Percentiles rank a stretch among this genome's conserved stretches.
Evolutionary conservation across 2,797 vertebrate genomes (phyloP).

Genomic region (Setipinna tenuifilis): DNA sequence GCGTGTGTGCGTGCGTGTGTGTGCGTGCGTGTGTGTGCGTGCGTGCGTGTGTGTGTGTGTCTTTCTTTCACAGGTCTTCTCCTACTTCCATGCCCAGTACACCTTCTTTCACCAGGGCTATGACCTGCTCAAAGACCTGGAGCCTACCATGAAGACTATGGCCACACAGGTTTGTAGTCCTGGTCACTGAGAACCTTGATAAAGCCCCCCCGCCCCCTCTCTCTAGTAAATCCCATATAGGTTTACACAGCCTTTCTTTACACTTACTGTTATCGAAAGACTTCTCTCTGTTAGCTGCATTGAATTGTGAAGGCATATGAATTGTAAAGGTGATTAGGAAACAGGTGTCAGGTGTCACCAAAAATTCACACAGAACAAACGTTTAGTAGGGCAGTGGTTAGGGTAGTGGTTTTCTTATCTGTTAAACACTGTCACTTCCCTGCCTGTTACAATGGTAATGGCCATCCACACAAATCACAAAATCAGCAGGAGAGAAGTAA

Average conservation of each 20-base stretch:
- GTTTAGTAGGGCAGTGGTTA: neutral
- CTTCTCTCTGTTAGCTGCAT: neutral
- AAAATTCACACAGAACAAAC: neutral
- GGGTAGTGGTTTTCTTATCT: too few species aligned
- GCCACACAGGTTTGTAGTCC: slow-evolving; percentile 63
- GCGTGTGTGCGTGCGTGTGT: neutral
- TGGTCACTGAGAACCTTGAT: neutral
- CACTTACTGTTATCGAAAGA: neutral
- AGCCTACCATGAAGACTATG: slow-evolving; percentile 77
- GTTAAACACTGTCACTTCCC: too few species aligned
- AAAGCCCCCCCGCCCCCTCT: too few species aligned
- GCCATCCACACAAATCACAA: too few species aligned
- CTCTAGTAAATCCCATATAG: neutral
- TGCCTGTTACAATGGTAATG: too few species aligned
- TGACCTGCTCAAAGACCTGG: slow-evolving; percentile 75
- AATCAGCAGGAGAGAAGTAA: too few species aligned
- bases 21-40: neutral
- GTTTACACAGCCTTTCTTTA: neutral
- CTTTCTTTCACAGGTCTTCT: slow-evolving; percentile 68
- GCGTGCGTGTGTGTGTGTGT: slow-evolving; percentile 1
- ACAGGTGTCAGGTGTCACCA: too few species aligned
- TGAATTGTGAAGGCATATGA: neutral
- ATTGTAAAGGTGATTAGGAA: too few species aligned
- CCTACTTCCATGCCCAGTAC: slow-evolving; percentile 78
- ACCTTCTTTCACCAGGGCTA: slow-evolving; percentile 82